A percentile compares a stretch with the other conserved stretches of the same genome.
Conservation (phyloP, 2,888 invertebrate genomes). For the Tetanocera ferruginea region DNA sequence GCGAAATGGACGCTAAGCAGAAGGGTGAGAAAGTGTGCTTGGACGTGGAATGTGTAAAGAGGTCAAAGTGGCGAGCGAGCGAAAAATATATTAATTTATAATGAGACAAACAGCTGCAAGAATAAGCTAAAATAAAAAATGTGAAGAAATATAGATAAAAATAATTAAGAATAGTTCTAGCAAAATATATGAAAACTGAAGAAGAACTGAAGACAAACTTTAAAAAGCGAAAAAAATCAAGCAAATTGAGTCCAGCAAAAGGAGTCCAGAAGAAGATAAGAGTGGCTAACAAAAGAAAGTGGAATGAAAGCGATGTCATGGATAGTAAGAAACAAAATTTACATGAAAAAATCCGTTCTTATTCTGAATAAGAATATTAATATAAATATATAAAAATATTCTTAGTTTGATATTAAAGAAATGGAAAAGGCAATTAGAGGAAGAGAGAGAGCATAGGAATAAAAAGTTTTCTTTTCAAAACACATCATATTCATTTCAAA, state of each 20-base stretch:
- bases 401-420: neutral
- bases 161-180: neutral
- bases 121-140: neutral
- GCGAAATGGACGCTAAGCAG: neutral
- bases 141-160: neutral
- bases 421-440: neutral
- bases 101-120: neutral
- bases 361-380: neutral
- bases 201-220: neutral
- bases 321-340: neutral
- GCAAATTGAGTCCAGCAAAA: neutral
- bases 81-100: neutral
- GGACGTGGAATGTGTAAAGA: neutral
- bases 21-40: neutral
- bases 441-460: neutral
- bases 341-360: no score
- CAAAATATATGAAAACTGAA: neutral
- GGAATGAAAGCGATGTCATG: neutral
- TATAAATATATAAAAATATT: neutral
- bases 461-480: neutral
- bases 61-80: neutral
- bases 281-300: neutral
- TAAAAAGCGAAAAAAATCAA: neutral
- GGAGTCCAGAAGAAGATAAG: neutral
- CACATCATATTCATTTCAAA: neutral